phyloP scores from a whole-genome alignment of 2,797 vertebrate genomes.

The Xiphophorus birchmanni region DNA sequence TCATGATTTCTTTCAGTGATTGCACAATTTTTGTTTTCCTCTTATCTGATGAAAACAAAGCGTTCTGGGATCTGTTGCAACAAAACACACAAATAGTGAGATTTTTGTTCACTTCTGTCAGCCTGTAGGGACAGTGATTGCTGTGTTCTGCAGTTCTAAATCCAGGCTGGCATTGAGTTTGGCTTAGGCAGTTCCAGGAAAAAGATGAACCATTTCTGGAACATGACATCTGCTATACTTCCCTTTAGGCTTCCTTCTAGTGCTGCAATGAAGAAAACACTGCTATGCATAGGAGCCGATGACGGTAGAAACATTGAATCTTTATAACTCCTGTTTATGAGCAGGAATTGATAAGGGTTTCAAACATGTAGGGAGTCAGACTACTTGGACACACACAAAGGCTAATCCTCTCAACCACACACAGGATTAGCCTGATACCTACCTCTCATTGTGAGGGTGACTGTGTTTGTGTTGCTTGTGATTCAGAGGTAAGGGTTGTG shows the following conservation, averaged over 20 bases:
- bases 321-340: slow-evolving; percentile 42
- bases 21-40: neutral
- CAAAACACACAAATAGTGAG: slow-evolving; percentile 34
- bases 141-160: slow-evolving; percentile 54
- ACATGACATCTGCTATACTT: slow-evolving; percentile 56
- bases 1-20: slow-evolving; percentile 3
- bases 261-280: slow-evolving; percentile 40
- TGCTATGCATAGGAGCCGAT: slow-evolving; percentile 50
- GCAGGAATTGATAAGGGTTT: slow-evolving; percentile 38
- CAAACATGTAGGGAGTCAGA: slow-evolving; percentile 59
- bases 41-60: slow-evolving; percentile 28
- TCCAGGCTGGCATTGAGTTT: slow-evolving; percentile 57
- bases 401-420: slow-evolving; percentile 70
- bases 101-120: slow-evolving; percentile 16
- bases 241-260: slow-evolving; percentile 42
- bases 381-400: slow-evolving; percentile 65
- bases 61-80: slow-evolving; percentile 18
- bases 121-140: slow-evolving; percentile 46
- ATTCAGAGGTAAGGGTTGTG: slow-evolving; percentile 60
- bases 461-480: slow-evolving; percentile 48
- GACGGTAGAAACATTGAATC: slow-evolving; percentile 28
- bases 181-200: slow-evolving; percentile 55
- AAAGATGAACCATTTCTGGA: slow-evolving; percentile 56
- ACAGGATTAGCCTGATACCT: slow-evolving; percentile 56
- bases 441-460: slow-evolving; percentile 51